Evolutionary conservation across 2,888 invertebrate genomes (phyloP).

Genomic region (Sepiola atlantica): DNA sequence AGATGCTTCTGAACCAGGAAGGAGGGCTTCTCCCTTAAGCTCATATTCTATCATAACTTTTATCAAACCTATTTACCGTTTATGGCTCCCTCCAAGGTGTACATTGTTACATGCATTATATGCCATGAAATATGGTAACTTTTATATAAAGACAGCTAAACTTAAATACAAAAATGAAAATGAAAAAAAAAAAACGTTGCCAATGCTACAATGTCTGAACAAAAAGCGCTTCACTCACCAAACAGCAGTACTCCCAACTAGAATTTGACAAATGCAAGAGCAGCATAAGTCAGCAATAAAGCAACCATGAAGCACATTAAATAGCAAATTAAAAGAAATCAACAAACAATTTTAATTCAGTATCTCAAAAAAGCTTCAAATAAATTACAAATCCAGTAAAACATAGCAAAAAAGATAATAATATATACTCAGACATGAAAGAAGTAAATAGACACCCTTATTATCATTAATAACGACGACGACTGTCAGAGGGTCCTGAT

Average conservation of each 20-base stretch:
- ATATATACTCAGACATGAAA: no score
- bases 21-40: no score
- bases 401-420: no score
- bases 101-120: no score
- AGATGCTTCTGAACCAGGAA: no score
- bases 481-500: no score
- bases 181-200: not conserved
- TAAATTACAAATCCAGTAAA: no score
- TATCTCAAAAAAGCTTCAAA: not conserved
- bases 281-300: slow-evolving; percentile 18
- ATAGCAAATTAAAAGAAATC: not conserved
- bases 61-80: no score
- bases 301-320: not conserved
- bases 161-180: not conserved
- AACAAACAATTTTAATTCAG: not conserved
- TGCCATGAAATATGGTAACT: not conserved
- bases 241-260: slow-evolving; percentile 46
- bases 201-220: slow-evolving; percentile 33
- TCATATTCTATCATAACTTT: no score
- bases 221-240: slow-evolving; percentile 42
- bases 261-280: slow-evolving; percentile 43
- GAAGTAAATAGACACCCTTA: no score
- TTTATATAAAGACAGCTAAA: not conserved
- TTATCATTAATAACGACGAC: no score
- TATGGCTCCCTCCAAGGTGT: no score